A percentile compares a stretch with the other conserved stretches of the same genome.
Conservation (phyloP, 2,113 vertebrate species). For the Callospermophilus lateralis region DNA sequence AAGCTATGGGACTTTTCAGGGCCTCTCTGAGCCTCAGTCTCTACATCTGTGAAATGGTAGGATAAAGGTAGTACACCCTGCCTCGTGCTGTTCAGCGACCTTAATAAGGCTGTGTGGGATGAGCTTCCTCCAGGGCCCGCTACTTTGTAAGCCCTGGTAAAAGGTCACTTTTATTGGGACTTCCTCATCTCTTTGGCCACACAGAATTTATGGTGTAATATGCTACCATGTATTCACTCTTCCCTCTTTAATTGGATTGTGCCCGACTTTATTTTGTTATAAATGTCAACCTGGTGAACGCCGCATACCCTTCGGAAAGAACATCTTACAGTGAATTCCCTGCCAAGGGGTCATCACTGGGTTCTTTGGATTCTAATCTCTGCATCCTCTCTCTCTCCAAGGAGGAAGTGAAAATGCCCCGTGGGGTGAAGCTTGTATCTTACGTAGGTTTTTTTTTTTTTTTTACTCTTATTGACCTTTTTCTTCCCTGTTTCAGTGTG, state of each 20-base stretch:
- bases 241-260: not conserved
- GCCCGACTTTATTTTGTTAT: not conserved
- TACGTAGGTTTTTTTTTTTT: constrained; percentile 32
- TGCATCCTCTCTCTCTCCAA: constrained; percentile 69
- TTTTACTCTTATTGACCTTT: not conserved
- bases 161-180: not conserved
- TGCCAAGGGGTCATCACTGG: not conserved
- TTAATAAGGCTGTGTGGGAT: not conserved
- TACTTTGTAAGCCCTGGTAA: not conserved
- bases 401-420: constrained; percentile 66
- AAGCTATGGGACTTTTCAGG: not conserved
- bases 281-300: not conserved
- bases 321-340: not conserved
- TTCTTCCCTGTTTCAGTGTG: not conserved
- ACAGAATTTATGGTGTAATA: not conserved
- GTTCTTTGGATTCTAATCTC: constrained; percentile 57
- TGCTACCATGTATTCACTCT: not conserved
- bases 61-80: not conserved
- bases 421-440: constrained; percentile 57
- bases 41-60: constrained; percentile 34
- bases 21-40: constrained; percentile 1
- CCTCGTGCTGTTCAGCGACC: not conserved
- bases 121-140: not conserved
- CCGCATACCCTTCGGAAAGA: not conserved
- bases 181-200: not conserved